These are phyloP conservation scores for Anaspis maculata DNA, from an alignment of 2,888 invertebrate species.

Conservation along the genomic window DNA sequence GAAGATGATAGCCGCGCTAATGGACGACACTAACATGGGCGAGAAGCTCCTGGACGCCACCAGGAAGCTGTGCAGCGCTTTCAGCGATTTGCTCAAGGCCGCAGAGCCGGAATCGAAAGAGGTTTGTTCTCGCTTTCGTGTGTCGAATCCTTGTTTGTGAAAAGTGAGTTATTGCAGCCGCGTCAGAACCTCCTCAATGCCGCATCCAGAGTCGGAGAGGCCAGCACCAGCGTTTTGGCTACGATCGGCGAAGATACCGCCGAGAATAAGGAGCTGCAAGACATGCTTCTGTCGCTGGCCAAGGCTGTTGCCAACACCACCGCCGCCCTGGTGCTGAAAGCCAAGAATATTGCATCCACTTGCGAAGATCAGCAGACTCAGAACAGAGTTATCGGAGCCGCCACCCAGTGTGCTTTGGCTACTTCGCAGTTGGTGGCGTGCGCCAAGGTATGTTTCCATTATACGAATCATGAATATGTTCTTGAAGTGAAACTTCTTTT, in stretches of 20 bases:
- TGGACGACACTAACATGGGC: slow-evolving; percentile 78
- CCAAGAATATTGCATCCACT: slow-evolving; percentile 91
- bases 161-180: too few species aligned
- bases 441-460: too few species aligned
- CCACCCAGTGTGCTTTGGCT: slow-evolving; percentile 93
- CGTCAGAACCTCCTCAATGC: slow-evolving; percentile 90
- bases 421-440: slow-evolving; percentile 97
- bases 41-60: slow-evolving; percentile 88
- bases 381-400: slow-evolving; percentile 87
- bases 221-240: slow-evolving; percentile 85
- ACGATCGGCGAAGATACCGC: slow-evolving; percentile 90
- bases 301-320: slow-evolving; percentile 98
- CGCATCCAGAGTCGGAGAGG: slow-evolving; percentile 94
- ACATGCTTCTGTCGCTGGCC: slow-evolving; percentile 86
- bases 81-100: slow-evolving; percentile 88
- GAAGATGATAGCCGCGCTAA: slow-evolving; percentile 89
- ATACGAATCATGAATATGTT: too few species aligned
- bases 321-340: slow-evolving; percentile 89
- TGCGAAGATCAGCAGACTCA: slow-evolving; percentile 74
- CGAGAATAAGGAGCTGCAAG: slow-evolving; percentile 73
- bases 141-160: too few species aligned
- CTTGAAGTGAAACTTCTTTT: too few species aligned
- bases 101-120: slow-evolving; percentile 93
- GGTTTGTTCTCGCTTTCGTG: too few species aligned
- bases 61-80: slow-evolving; percentile 83